A percentile compares a stretch with the other conserved stretches of the same genome.
phyloP scores from a whole-genome alignment of 1,140 invertebrate genomes.

The Pogonus chalceus region DNA sequence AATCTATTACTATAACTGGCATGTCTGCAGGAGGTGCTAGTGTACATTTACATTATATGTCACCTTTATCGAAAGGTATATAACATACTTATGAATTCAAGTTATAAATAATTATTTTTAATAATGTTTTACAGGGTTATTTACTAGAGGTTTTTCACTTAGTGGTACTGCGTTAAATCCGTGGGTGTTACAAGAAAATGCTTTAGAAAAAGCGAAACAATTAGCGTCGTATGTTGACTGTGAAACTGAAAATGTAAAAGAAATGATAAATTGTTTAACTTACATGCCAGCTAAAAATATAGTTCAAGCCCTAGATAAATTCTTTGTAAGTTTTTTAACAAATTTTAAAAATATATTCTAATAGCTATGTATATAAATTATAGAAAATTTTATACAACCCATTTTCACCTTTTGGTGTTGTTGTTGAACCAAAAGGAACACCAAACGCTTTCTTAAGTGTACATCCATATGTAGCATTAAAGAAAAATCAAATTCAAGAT shows the following conservation, averaged over 20 bases:
- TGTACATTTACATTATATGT: slow-evolving; percentile 41
- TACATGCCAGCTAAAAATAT: slow-evolving; percentile 46
- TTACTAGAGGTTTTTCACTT: slow-evolving; percentile 61
- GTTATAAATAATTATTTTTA: background rate
- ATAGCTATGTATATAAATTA: background rate
- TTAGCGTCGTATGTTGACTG: slow-evolving; percentile 60
- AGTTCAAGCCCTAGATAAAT: slow-evolving; percentile 35
- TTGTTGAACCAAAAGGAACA: slow-evolving; percentile 34
- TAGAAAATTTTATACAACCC: slow-evolving; percentile 41
- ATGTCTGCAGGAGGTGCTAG: slow-evolving; percentile 43
- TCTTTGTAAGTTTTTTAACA: slow-evolving; percentile 34
- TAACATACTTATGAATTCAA: slow-evolving; percentile 3
- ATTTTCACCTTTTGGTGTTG: slow-evolving; percentile 47
- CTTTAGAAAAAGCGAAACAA: slow-evolving; percentile 53
- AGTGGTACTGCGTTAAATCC: slow-evolving; percentile 63
- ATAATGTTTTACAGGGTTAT: slow-evolving; percentile 38
- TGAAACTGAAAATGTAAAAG: slow-evolving; percentile 39
- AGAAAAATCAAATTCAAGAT: slow-evolving; percentile 39
- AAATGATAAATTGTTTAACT: slow-evolving; percentile 63
- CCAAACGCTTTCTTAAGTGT: slow-evolving; percentile 43
- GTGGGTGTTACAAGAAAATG: slow-evolving; percentile 59
- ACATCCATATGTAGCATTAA: slow-evolving; percentile 43
- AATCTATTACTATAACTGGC: slow-evolving; percentile 43
- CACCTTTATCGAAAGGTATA: slow-evolving; percentile 36
- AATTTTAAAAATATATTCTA: slow-evolving; percentile 5